These are phyloP conservation scores for Eupithecia exiguata DNA, from an alignment of 2,888 invertebrate species.

Conservation along the genomic window DNA sequence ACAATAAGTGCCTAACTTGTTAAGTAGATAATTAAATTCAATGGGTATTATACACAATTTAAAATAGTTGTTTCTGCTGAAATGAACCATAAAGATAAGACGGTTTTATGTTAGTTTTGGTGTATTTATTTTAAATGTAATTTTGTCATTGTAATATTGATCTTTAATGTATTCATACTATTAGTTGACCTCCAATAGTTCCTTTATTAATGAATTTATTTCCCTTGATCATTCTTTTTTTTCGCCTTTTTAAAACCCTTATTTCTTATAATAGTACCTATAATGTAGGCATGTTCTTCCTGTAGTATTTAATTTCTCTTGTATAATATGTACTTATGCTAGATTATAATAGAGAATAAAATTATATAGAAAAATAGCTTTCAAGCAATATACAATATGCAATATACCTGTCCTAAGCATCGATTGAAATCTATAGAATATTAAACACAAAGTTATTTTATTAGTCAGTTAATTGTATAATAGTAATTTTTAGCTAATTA, in stretches of 20 bases:
- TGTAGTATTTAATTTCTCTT: conserved; percentile 3
- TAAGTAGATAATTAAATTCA: not conserved
- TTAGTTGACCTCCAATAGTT: not conserved
- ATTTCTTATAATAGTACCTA: not conserved
- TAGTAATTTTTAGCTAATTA: conserved; percentile 57
- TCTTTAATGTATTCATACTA: not conserved
- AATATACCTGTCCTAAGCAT: conserved; percentile 55
- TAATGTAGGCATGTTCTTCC: not conserved
- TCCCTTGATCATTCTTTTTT: not conserved
- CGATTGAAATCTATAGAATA: conserved; percentile 61
- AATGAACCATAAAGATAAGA: not conserved
- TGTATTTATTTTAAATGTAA: conserved; percentile 1
- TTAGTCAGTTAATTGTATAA: conserved; percentile 58
- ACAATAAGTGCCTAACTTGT: not conserved
- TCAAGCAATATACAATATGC: conserved; percentile 33
- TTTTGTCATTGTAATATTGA: not conserved
- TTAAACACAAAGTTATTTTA: conserved; percentile 60
- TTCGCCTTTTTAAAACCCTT: not conserved
- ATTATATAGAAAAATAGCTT: conserved; percentile 17
- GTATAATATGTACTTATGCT: conserved; percentile 28
- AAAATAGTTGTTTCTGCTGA: not conserved
- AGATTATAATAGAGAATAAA: conserved; percentile 13
- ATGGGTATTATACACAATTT: not conserved
- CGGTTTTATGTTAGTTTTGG: not conserved
- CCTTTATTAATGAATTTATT: conserved; percentile 3